Evolutionary conservation across 2,888 invertebrate species (phyloP).

Genomic region (Gastrophysa polygoni): DNA sequence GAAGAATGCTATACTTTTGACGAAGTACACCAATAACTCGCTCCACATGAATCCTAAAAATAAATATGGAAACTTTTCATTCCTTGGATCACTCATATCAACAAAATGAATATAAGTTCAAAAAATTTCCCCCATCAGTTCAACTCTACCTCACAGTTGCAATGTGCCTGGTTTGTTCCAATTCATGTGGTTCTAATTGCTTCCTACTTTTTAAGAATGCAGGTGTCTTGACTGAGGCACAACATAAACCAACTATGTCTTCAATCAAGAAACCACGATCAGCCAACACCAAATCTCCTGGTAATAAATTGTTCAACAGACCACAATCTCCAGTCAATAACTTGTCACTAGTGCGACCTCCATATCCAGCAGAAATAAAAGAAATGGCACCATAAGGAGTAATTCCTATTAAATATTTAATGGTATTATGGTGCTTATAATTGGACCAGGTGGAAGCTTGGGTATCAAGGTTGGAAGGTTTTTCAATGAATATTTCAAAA

Average conservation of each 20-base stretch:
- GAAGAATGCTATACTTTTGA: background rate
- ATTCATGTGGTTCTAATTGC: too few species aligned
- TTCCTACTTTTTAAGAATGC: background rate
- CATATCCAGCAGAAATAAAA: too few species aligned
- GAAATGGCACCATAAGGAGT: conserved; percentile 24
- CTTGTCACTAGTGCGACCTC: too few species aligned
- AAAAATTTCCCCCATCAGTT: background rate
- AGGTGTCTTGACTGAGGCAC: too few species aligned
- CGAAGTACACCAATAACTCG: background rate
- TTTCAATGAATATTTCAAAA: conserved; percentile 11
- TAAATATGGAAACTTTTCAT: background rate
- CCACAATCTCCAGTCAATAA: too few species aligned
- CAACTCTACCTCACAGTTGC: conserved; percentile 6
- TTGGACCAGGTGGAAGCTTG: background rate
- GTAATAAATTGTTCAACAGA: too few species aligned
- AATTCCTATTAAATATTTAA: conserved; percentile 28
- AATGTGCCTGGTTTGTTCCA: too few species aligned
- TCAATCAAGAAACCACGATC: too few species aligned
- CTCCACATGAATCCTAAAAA: background rate
- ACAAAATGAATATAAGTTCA: background rate
- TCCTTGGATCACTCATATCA: background rate
- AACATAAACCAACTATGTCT: too few species aligned
- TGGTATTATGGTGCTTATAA: conserved; percentile 1
- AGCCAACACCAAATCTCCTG: too few species aligned
- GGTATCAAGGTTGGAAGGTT: conserved; percentile 15